Evolutionary conservation across 2,797 vertebrate species (phyloP).

Genomic region (Siniperca undulata): DNA sequence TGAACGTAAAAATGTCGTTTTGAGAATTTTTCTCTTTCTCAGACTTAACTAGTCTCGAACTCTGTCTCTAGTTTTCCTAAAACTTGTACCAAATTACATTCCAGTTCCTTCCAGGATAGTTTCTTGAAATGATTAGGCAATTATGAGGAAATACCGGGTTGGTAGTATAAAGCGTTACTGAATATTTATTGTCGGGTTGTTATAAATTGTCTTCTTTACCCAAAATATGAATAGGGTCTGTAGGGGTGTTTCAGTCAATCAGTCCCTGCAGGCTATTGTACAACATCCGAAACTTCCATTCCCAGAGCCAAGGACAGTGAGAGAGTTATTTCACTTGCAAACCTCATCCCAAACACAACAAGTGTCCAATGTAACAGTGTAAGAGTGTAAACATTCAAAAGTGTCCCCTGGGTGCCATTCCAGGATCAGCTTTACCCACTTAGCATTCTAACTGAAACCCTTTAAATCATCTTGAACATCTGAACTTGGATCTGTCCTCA

Average conservation of each 20-base stretch:
- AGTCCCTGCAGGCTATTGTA: conserved; percentile 12
- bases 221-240: conserved; percentile 7
- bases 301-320: conserved; percentile 42
- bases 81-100: background rate
- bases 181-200: conserved; percentile 5
- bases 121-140: conserved; percentile 1
- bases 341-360: conserved; percentile 48
- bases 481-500: conserved; percentile 78
- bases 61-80: background rate
- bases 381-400: conserved; percentile 68
- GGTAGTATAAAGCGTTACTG: background rate
- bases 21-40: background rate
- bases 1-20: background rate
- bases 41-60: background rate
- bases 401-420: conserved; percentile 68
- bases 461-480: conserved; percentile 78
- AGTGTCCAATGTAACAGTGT: conserved; percentile 54
- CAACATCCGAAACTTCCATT: conserved; percentile 24
- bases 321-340: conserved; percentile 49
- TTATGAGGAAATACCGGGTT: background rate
- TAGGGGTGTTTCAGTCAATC: conserved; percentile 14
- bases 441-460: conserved; percentile 72
- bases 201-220: conserved; percentile 20
- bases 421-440: conserved; percentile 69
- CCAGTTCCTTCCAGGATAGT: background rate